Percentiles rank a stretch among this genome's conserved stretches.
These are phyloP conservation scores for Mionectes macconnelli DNA, from an alignment of 2,113 vertebrate genomes.

Conservation along the genomic window DNA sequence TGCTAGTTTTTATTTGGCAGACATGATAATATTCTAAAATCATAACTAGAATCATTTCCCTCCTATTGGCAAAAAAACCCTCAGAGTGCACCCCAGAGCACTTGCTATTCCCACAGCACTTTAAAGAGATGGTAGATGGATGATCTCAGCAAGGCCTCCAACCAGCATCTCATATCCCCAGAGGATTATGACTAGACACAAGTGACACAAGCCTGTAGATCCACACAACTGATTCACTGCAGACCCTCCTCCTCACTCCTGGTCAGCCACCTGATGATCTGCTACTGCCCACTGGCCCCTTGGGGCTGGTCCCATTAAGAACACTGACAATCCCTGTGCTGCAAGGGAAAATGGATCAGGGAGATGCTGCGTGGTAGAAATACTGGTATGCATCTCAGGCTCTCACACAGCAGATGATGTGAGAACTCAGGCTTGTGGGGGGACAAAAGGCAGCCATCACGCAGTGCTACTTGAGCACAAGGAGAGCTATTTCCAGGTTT, in stretches of 20 bases:
- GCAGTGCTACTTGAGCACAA: background rate
- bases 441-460: background rate
- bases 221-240: background rate
- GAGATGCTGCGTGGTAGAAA: background rate
- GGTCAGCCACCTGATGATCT: background rate
- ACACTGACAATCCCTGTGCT: background rate
- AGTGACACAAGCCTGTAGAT: background rate
- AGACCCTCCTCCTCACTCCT: background rate
- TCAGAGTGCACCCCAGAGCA: background rate
- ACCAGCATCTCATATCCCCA: background rate
- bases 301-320: background rate
- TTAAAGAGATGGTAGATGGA: background rate
- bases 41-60: background rate
- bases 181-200: background rate
- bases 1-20: background rate
- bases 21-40: background rate
- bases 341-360: background rate
- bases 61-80: background rate
- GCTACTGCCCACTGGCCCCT: background rate
- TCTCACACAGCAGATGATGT: rapidly evolving
- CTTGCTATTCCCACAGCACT: background rate
- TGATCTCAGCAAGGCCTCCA: background rate
- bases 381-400: background rate
- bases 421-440: background rate
- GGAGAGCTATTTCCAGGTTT: background rate